Base-by-base conservation (phyloP, 2,113 vertebrate genomes). In the Oenanthe melanoleuca region DNA sequence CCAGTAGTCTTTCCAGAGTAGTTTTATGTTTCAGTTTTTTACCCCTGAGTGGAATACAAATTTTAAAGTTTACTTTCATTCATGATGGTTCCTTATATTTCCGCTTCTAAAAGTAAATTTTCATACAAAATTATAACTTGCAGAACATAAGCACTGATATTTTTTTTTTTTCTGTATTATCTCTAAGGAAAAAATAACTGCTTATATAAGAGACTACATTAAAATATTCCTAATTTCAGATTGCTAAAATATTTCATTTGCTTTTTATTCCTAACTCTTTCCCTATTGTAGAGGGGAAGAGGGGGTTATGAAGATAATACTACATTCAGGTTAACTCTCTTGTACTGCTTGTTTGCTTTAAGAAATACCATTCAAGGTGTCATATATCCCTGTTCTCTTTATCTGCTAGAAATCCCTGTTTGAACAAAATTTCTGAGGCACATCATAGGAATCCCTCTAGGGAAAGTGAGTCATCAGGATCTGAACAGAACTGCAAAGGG, bases 241-340 rank as follows among this genome's bases (percentile, higher is more conserved):
- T 33, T 57, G 6, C 12, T 56, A 65, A 73, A 78, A 49, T 64
- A 55, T 11, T 80, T 17, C 2, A 28, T 49, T 42, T 61, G 42
- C 5, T 49, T 52, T 80, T 45, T n/a, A 20, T 45, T 24, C 5
- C 6, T 37, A 53, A 65, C 52, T 34, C 5, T 61, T 69, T 69
- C 9, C 26, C 31, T 4, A 23, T 25, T 71, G 28, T 22, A 19
- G 6, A 16, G 24, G 4, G 2, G 12, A 59, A 33, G 50, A 73
- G 1, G 0, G 0, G 5, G 1, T 25, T n/a, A 26, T 65, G 5
- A 53, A 34, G 11, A 64, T 37, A 17, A 21, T 38, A 12, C 57
- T 88, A 18, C 17, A 49, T 29, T 34, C 21, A 44, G 26, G 14
- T 60, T 77, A 80, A 44, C 8, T 49, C 4, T 61, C 16, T 57